phyloP scores from a whole-genome alignment of 2,113 vertebrate species.

The Cavia porcellus region DNA sequence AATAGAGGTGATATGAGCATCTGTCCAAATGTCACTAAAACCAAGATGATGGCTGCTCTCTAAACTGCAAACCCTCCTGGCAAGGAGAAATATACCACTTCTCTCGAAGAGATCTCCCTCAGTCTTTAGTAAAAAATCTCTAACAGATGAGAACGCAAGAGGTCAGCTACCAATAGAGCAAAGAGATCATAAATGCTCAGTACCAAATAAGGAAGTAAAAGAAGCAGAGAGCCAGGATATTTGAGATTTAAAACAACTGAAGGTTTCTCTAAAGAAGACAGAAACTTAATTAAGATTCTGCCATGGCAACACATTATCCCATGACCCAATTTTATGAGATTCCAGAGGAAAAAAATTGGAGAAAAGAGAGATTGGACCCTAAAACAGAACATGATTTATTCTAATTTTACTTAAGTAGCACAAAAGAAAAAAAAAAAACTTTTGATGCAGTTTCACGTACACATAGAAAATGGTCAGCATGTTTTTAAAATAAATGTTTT shows the following conservation, averaged over 20 bases:
- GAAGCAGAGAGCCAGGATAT: not conserved
- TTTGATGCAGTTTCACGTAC: constrained; percentile 6
- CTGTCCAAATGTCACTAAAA: constrained; percentile 56
- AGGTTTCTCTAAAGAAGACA: not conserved
- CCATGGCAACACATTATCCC: not conserved
- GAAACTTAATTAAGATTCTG: not conserved
- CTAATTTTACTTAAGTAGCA: constrained; percentile 50
- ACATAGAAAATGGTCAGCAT: constrained; percentile 42
- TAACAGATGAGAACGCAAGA: not conserved
- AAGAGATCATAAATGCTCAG: not conserved
- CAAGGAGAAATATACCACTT: constrained; percentile 10
- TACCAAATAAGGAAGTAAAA: not conserved
- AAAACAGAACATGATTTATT: constrained; percentile 62
- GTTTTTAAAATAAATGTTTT: constrained; percentile 37
- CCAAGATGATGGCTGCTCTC: not conserved
- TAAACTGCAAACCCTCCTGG: not conserved
- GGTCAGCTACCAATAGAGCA: not conserved
- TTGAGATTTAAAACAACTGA: not conserved
- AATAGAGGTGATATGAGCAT: not conserved
- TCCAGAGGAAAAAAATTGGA: not conserved
- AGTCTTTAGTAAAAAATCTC: constrained; percentile 40
- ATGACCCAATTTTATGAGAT: not conserved
- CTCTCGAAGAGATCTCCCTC: not conserved
- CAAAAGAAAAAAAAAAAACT: not conserved
- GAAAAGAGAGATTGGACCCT: not conserved